Evolutionary conservation across 2,113 vertebrate genomes (phyloP).

Genomic region (Odobenus rosmarus): DNA sequence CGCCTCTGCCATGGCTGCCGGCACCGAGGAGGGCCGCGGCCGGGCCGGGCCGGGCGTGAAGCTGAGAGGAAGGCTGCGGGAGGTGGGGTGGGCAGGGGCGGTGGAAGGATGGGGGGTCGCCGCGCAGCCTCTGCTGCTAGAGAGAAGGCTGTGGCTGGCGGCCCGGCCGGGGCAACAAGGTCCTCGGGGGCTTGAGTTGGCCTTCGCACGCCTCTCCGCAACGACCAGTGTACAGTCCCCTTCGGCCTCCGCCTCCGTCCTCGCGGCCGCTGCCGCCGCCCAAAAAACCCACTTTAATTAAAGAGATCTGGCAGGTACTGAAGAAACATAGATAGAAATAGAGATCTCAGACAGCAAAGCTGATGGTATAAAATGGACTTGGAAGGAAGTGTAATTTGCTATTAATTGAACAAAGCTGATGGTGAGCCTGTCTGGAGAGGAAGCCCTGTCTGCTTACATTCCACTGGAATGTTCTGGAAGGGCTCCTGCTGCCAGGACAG

Average conservation of each 20-base stretch:
- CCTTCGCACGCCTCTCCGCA: constrained; percentile 78
- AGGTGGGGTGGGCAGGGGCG: constrained; percentile 10
- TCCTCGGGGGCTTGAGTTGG: constrained; percentile 42
- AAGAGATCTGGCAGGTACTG: not conserved
- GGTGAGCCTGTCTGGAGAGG: not conserved
- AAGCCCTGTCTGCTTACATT: not conserved
- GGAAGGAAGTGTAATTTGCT: not conserved
- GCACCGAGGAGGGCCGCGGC: constrained; percentile 73
- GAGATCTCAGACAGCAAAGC: not conserved
- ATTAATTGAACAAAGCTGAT: not conserved
- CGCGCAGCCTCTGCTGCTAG: constrained; percentile 49
- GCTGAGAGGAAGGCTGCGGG: constrained; percentile 54
- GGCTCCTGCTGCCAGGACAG: no score
- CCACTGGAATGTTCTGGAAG: not conserved
- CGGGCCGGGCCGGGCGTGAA: constrained; percentile 66
- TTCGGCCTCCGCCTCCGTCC: constrained; percentile 65
- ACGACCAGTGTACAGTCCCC: constrained; percentile 55
- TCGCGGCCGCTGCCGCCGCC: constrained; percentile 41
- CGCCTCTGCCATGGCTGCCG: constrained; percentile 73
- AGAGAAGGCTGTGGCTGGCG: constrained; percentile 38
- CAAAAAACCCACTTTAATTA: not conserved
- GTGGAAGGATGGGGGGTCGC: constrained; percentile 56
- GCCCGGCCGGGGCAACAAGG: constrained; percentile 46
- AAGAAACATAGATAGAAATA: not conserved
- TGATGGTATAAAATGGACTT: not conserved